A percentile compares a stretch with the other conserved stretches of the same genome.
Evolutionary conservation across 2,113 vertebrate species (phyloP).

Genomic region (Arizona elegans): DNA sequence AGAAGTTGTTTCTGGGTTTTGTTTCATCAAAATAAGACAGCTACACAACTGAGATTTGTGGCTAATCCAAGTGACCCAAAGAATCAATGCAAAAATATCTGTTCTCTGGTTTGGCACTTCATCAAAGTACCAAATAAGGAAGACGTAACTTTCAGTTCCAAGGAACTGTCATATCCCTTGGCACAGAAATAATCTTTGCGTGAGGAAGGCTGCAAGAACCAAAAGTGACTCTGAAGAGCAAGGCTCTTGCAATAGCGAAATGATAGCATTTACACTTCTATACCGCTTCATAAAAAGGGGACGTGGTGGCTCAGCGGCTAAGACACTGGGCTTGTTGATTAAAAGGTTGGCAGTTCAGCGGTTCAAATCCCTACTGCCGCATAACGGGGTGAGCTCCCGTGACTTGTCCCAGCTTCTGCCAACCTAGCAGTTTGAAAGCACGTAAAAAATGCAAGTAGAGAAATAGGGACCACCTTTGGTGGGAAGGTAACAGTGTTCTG

Average conservation of each 20-base stretch:
- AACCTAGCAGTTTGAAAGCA: too few relatives aligned
- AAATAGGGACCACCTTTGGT: too few relatives aligned
- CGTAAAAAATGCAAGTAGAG: too few relatives aligned
- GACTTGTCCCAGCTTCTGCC: too few relatives aligned
- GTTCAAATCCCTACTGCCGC: too few relatives aligned
- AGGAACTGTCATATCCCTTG: not conserved
- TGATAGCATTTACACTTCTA: not conserved
- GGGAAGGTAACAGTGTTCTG: too few relatives aligned
- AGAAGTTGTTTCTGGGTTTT: not conserved
- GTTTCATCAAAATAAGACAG: not conserved
- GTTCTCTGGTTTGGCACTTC: not conserved
- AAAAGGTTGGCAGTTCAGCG: too few relatives aligned
- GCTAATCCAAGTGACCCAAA: not conserved
- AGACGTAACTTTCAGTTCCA: not conserved
- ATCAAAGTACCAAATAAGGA: not conserved
- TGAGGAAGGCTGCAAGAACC: not conserved
- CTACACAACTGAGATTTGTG: not conserved
- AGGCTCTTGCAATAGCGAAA: not conserved
- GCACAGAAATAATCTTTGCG: not conserved
- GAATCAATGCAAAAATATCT: not conserved
- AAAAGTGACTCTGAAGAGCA: not conserved
- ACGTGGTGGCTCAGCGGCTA: too few relatives aligned
- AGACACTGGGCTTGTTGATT: too few relatives aligned
- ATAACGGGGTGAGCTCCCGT: too few relatives aligned
- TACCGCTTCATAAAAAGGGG: too few relatives aligned